Percentiles rank a stretch among this genome's conserved stretches.
Evolutionary conservation across 2,888 invertebrate genomes (phyloP).

Genomic region (Macropis europaea): DNA sequence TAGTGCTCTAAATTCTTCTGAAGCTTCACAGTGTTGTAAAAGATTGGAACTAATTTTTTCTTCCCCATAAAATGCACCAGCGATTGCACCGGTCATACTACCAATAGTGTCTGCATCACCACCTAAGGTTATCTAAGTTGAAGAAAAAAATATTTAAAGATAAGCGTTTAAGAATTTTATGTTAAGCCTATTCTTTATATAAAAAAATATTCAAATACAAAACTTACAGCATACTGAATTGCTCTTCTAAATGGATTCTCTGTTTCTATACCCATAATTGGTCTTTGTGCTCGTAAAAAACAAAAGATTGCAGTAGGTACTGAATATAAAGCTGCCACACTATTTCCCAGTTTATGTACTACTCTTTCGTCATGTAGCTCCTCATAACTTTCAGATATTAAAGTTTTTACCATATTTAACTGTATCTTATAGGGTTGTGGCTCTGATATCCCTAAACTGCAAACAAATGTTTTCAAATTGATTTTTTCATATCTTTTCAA

Average conservation of each 20-base stretch:
- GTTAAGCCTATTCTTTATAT: conserved; percentile 2
- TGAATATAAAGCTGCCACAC: conserved; percentile 84
- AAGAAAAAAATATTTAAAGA: conserved; percentile 10
- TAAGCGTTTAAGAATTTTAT: not conserved
- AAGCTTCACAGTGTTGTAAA: conserved; percentile 83
- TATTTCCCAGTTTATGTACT: conserved; percentile 82
- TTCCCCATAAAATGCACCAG: conserved; percentile 86
- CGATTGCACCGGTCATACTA: conserved; percentile 87
- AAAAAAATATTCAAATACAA: not conserved
- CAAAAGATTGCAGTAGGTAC: conserved; percentile 88
- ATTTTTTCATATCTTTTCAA: not conserved
- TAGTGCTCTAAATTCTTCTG: conserved; percentile 80
- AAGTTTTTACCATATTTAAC: conserved; percentile 81
- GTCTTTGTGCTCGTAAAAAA: conserved; percentile 82
- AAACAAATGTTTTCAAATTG: conserved; percentile 1
- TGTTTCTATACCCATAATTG: conserved; percentile 81
- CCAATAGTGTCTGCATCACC: conserved; percentile 91
- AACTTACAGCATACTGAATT: conserved; percentile 83
- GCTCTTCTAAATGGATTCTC: conserved; percentile 84
- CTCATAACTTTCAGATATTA: conserved; percentile 79
- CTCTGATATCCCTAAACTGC: conserved; percentile 75
- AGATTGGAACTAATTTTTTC: conserved; percentile 81
- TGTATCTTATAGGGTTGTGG: conserved; percentile 82
- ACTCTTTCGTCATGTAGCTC: conserved; percentile 81
- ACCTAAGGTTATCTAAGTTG: conserved; percentile 83